Evolutionary conservation across 2,797 vertebrate genomes (phyloP), one percentile per base, ranked within the genome.

Genomic region (Cercopithecus diana): DNA sequence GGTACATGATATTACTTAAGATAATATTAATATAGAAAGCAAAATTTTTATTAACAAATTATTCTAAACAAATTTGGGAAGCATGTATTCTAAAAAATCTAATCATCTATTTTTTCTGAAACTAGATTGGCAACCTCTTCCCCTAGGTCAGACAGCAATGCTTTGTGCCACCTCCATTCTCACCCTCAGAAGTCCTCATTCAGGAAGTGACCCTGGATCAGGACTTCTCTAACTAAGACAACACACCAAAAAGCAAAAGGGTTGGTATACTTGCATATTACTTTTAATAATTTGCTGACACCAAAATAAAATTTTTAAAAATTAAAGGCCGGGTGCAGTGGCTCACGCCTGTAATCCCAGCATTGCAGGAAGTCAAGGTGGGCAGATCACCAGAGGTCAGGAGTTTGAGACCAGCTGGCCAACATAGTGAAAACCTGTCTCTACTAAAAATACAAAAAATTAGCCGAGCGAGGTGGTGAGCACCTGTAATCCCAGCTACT

Each of bases 111-210:
- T 28, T 39, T n/a, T 20, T 64, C 75, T 70, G 50, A 52, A 26
- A n/a, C 41, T 19, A 55, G 13, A n/a, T 2, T 2, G 0, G 33
- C 67, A 12, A 12, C 9, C 45, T 58, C 14, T 15, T 5, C 24
- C 45, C 33, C 14, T 1, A 2, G 8, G 17, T 55, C 41, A 3
- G 39, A 22, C 4, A 1, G 80, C 76, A 1, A 7, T 0, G 6
- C 13, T 28, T 14, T 0, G 0, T 0, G 14, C 28, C 41, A 1
- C 1, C 13, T 45, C 41, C 17, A 45, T 26, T 43, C 45, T 30
- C 14, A 3, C 12, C 33, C 41, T 39, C 12, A 10, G 33, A 7
- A 22, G 4, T 11, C 30, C 67, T 55, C 4, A 4, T 26, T 36
- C 17, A 1, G 52, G 45, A 48, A 26, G 10, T 0, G 12, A n/a